Evolutionary conservation across 2,113 vertebrate genomes (phyloP).

Genomic region (Columba livia): DNA sequence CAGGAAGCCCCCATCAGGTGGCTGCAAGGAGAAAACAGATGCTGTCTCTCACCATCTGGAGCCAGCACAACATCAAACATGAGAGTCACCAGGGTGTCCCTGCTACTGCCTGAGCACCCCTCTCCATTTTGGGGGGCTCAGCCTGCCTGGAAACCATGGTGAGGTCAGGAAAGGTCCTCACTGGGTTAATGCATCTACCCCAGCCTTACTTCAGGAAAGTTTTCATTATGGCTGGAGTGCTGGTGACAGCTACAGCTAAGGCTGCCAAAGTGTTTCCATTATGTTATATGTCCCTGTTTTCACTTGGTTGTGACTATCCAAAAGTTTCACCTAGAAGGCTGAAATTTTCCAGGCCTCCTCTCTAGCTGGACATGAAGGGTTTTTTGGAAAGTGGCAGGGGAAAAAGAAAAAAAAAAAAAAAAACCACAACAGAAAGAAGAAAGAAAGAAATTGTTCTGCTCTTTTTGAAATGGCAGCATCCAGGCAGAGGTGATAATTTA

Average conservation of each 20-base stretch:
- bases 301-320: conserved; percentile 25
- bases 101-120: neutral
- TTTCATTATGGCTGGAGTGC: conserved; percentile 42
- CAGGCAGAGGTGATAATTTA: neutral
- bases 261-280: conserved; percentile 58
- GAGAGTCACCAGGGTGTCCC: neutral
- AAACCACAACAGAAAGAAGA: neutral
- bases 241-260: conserved; percentile 12
- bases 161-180: neutral
- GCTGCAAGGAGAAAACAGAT: neutral
- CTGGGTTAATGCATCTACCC: neutral
- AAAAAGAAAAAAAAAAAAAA: no score
- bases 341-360: conserved; percentile 57
- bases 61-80: neutral
- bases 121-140: neutral
- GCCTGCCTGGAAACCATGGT: neutral
- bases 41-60: neutral
- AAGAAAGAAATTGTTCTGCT: neutral
- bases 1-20: rapidly evolving
- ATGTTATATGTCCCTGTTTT: conserved; percentile 56
- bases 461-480: neutral
- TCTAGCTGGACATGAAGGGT: neutral
- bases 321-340: conserved; percentile 56
- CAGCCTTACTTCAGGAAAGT: conserved; percentile 46
- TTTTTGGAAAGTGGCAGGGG: neutral